Evolutionary conservation across 1,140 invertebrate genomes (phyloP).

Genomic region (Drosophila arizonae): DNA sequence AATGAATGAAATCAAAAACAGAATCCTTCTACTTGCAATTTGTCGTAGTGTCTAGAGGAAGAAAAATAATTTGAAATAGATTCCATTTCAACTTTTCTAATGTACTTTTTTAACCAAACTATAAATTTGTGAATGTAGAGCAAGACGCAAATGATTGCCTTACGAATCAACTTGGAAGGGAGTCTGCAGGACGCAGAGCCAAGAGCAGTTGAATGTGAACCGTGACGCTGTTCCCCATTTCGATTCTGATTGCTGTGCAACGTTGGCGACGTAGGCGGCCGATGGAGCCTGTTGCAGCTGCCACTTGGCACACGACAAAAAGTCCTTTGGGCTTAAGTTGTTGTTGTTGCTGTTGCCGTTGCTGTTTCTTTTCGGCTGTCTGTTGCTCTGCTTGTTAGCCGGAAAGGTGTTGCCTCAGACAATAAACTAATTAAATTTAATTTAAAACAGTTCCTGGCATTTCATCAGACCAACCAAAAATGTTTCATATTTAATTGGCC

Average conservation of each 20-base stretch:
- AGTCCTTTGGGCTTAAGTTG: not conserved
- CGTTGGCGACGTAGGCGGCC: constrained; percentile 28
- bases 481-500: constrained; percentile 64
- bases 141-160: too few species aligned
- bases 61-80: too few species aligned
- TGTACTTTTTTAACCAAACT: too few species aligned
- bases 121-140: too few species aligned
- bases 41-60: too few species aligned
- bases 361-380: constrained; percentile 6
- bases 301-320: constrained; percentile 42
- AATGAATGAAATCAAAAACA: too few species aligned
- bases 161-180: constrained; percentile 31
- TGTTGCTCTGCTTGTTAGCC: constrained; percentile 30
- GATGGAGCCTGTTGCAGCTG: constrained; percentile 32
- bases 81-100: too few species aligned
- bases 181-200: constrained; percentile 15
- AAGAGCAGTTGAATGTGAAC: not conserved
- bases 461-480: constrained; percentile 59
- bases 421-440: constrained; percentile 78
- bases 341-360: not conserved
- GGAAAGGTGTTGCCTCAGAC: constrained; percentile 58
- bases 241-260: not conserved
- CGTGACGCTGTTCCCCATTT: constrained; percentile 21
- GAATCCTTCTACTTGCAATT: too few species aligned
- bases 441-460: constrained; percentile 74